These are phyloP conservation scores for Lacanobia oleracea DNA, from an alignment of 2,888 invertebrate species.

Conservation along the genomic window DNA sequence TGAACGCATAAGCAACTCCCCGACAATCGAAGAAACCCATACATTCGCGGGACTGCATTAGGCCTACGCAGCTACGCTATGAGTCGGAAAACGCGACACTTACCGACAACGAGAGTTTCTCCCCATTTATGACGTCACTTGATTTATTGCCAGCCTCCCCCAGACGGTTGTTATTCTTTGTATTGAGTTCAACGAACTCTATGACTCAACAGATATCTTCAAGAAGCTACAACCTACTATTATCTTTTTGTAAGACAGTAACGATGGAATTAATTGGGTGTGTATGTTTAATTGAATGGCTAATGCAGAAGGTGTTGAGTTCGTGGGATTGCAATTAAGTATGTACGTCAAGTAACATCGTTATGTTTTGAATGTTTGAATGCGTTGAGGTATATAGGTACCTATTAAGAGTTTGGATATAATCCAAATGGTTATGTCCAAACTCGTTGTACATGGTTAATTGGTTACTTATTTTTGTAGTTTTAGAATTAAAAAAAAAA, in stretches of 20 bases:
- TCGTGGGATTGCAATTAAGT: slow-evolving; percentile 31
- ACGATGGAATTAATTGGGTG: slow-evolving; percentile 56
- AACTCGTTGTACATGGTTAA: no score
- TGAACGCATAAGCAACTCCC: slow-evolving; percentile 51
- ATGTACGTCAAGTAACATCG: background rate
- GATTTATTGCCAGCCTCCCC: slow-evolving; percentile 75
- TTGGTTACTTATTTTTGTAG: no score
- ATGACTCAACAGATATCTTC: slow-evolving; percentile 68
- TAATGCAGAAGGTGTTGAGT: slow-evolving; percentile 37
- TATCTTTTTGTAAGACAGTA: slow-evolving; percentile 52
- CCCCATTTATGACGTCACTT: slow-evolving; percentile 78
- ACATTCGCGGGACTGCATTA: slow-evolving; percentile 67
- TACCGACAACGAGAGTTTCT: slow-evolving; percentile 69
- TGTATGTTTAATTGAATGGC: slow-evolving; percentile 50
- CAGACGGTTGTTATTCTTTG: slow-evolving; percentile 76
- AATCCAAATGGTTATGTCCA: background rate
- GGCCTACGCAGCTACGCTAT: slow-evolving; percentile 71
- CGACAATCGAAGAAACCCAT: slow-evolving; percentile 61
- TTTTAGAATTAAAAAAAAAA: no score
- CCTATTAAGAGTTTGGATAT: background rate
- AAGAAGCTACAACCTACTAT: slow-evolving; percentile 44
- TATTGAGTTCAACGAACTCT: slow-evolving; percentile 71
- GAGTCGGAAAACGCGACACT: slow-evolving; percentile 80
- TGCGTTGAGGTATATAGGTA: no score
- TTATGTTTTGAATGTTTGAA: slow-evolving; percentile 2